Base-by-base conservation (phyloP, 2,797 vertebrate species). In the Urosaurus nigricauda region DNA sequence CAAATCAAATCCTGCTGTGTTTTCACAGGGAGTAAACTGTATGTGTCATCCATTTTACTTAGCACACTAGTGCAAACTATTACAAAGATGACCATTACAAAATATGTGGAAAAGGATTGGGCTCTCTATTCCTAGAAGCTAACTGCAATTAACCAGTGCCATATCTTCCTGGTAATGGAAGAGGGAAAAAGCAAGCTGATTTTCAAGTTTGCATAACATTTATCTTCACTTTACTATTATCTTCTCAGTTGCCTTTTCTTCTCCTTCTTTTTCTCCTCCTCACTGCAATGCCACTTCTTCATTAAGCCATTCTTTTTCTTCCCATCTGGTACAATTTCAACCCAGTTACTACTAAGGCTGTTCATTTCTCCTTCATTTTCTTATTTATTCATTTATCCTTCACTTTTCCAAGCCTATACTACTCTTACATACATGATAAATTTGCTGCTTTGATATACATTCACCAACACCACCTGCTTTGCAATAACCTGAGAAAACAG, bases 111-210 rank as follows among this genome's bases (percentile, higher is more conserved):
- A 60, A 13, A 35, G 40, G 16, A 11, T 71, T 32, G 11, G 53
- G 89, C 81, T 91, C 60, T 81, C 71, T 58, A 5, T 86, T 94
- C 86, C 86, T 83, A 79, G 87, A 24, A 65, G 79, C 84, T 87
- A 60, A 81, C 3, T 77, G 77, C 71, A 68, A 73, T 71, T 80
- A 93, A 12, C 84, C 88, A 92, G 86, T 88, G 80, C 43, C 90
- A 43, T 32, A 7, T 8, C 26, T 32, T 47, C 29, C 65, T 83
- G 21, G 35, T 35, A 40, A 2, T 65, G 37, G 32, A 90, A 91
- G 79, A 65, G 89, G 17, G 93, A 29, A 58, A 93, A 94, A 70
- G 13, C 68, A 29, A 37, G 80, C 26, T 65, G 26, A 63, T 83
- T 63, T 51, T 43, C 24, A 21, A 37, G 2, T 43, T 92, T 32